Evolutionary conservation across 2,797 vertebrate genomes (phyloP).

Genomic region (Philypnodon macrostomus): DNA sequence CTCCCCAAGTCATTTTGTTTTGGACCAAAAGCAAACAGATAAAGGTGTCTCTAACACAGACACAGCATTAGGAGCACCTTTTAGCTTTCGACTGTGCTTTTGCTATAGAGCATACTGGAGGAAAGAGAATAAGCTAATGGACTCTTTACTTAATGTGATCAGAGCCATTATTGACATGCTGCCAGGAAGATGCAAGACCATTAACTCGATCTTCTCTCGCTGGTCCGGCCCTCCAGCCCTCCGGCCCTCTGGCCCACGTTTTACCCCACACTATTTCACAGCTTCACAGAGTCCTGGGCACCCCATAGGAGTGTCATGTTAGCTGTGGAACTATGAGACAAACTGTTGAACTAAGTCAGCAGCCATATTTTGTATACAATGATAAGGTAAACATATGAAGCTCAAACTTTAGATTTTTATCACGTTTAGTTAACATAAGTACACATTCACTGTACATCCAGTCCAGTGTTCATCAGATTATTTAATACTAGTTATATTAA

Average conservation of each 20-base stretch:
- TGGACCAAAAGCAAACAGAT: slow-evolving; percentile 44
- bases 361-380: too few species aligned
- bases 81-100: slow-evolving; percentile 70
- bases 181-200: slow-evolving; percentile 97
- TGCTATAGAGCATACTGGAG: slow-evolving; percentile 76
- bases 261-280: slow-evolving; percentile 54
- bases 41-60: slow-evolving; percentile 65
- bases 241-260: slow-evolving; percentile 76
- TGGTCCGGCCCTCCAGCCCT: slow-evolving; percentile 79
- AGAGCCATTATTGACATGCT: slow-evolving; percentile 98
- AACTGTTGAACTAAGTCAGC: slow-evolving; percentile 26
- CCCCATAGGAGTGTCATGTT: slow-evolving; percentile 65
- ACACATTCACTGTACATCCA: too few species aligned
- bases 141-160: slow-evolving; percentile 99
- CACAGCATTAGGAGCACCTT: slow-evolving; percentile 68
- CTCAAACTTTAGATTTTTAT: too few species aligned
- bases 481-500: too few species aligned
- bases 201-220: slow-evolving; percentile 87
- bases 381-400: too few species aligned
- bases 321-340: slow-evolving; percentile 44
- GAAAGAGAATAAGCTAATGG: slow-evolving; percentile 95
- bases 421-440: too few species aligned
- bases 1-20: slow-evolving; percentile 47
- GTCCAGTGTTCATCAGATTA: too few species aligned
- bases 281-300: slow-evolving; percentile 36